These are phyloP conservation scores for Holothuria glaberrima DNA, from an alignment of 35 echinoderm and acorn worm species.

Conservation along the genomic window DNA sequence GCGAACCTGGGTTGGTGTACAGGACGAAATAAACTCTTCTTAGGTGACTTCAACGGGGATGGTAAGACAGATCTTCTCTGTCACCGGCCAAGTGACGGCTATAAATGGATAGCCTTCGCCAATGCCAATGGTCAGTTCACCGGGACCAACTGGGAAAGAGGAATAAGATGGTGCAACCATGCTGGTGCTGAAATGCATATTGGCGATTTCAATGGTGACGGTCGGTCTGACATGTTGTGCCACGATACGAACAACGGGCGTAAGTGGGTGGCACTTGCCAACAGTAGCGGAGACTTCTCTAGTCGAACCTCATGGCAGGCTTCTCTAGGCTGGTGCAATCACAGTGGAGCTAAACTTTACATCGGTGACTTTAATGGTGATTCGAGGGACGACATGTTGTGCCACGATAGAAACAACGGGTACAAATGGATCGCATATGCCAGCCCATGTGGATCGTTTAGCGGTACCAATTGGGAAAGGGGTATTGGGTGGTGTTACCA, in stretches of 20 bases:
- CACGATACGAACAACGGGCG: background rate
- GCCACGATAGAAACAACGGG: background rate
- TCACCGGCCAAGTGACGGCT: too few relatives aligned
- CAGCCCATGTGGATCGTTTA: too few relatives aligned
- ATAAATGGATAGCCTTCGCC: slow-evolving; percentile 44
- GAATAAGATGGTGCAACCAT: background rate
- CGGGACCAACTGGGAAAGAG: background rate
- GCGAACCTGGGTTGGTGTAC: background rate
- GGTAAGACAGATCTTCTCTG: slow-evolving; percentile 35
- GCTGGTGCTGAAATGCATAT: too few relatives aligned
- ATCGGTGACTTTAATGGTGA: slow-evolving; percentile 51
- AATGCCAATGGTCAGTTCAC: too few relatives aligned
- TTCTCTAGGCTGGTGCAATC: background rate
- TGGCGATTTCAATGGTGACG: too few relatives aligned
- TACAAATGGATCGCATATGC: slow-evolving; percentile 32
- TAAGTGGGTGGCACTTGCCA: background rate
- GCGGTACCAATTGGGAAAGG: too few relatives aligned
- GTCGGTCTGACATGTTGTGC: too few relatives aligned
- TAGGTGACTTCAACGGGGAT: slow-evolving; percentile 62
- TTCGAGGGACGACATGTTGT: slow-evolving; percentile 21
- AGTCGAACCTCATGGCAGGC: background rate
- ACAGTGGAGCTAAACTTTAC: background rate
- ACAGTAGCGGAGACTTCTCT: slow-evolving; percentile 4
- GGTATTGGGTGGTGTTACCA: too few relatives aligned
- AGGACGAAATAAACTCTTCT: slow-evolving; percentile 9